Base-by-base conservation (phyloP, 2,797 vertebrate genomes). In the Amblyopsis hoosieri region DNA sequence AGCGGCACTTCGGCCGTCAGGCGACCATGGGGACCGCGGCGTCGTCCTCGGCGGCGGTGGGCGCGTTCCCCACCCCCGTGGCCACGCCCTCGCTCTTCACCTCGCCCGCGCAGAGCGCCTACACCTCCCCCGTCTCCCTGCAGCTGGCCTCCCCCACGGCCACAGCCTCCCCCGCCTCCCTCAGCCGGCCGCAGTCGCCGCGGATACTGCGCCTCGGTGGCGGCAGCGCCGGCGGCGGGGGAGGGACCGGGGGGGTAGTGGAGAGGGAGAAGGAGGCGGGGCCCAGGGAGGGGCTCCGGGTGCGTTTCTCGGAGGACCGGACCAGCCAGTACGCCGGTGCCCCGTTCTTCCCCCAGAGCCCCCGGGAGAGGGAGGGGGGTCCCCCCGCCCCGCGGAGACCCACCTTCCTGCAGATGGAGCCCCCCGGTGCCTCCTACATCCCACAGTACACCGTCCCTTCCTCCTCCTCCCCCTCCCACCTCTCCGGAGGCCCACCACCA, bases 1-100 rank as follows among this genome's bases (percentile, higher is more conserved):
- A 93, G 1, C 78, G 93, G 63, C 91, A 92, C 72, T 93, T 93
- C 68, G 93, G 94, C 12, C 89, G 94, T 10, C 92, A 94, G 78
- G 57, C 91, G 65, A 93, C 80, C 59, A 93, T 72, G 23, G 23
- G 23, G 23, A 23, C 23, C 23, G 23, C 3, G 23, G 23, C 23
- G 23, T 23, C 23, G 3, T 23, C 23, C 23, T 3, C 23, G 23
- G 23, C 23, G 23, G 3, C 23, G 17, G 91, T 90, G 5, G 94
- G 89, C 76, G 68, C 69, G 1, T 94, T 83, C 60, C 89, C 73
- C 10, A 92, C 85, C 15, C 89, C 78, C 14, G 83, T 85, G 75
- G 91, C 84, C 33, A 91, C 90, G 64, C 90, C 89, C 49, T 91
- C 93, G 3, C 87, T 93, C 4, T 90, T 90, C 62, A 75, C 85